Conservation (phyloP, 2,888 invertebrate species). For the Nephrotoma appendiculata region DNA sequence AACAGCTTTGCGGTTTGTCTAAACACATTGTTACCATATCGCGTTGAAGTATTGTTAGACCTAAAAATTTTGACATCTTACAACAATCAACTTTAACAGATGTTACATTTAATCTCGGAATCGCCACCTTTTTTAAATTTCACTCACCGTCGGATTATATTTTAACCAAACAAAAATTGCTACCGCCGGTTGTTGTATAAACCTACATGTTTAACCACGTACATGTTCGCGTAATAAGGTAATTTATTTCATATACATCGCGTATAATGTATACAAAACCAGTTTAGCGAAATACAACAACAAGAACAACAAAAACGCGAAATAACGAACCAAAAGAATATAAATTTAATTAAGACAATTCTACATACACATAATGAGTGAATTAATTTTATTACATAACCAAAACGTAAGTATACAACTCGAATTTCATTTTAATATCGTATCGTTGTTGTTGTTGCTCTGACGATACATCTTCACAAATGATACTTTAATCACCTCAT, state of each 20-base stretch:
- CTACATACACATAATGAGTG: not conserved
- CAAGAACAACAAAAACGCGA: not conserved
- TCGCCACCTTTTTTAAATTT: not conserved
- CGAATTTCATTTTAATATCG: not conserved
- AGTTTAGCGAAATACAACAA: not conserved
- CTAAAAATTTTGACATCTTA: not conserved
- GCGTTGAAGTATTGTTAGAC: not conserved
- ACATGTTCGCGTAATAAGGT: not conserved
- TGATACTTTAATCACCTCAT: not conserved
- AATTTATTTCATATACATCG: not conserved
- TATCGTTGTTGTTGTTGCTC: not conserved
- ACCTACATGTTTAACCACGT: not conserved
- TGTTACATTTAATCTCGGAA: not conserved
- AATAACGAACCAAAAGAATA: not conserved
- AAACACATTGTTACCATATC: not conserved
- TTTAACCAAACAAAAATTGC: not conserved
- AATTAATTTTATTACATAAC: not conserved
- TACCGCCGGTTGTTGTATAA: not conserved
- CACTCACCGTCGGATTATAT: not conserved
- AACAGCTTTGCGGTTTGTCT: not conserved
- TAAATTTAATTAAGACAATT: not conserved
- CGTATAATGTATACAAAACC: not conserved
- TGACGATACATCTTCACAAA: not conserved
- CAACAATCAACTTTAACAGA: not conserved
- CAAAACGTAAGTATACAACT: not conserved